Percentiles rank a stretch among this genome's conserved stretches.
Evolutionary conservation across 2,797 vertebrate genomes (phyloP).

Genomic region (Spinibarbus caldwelli): DNA sequence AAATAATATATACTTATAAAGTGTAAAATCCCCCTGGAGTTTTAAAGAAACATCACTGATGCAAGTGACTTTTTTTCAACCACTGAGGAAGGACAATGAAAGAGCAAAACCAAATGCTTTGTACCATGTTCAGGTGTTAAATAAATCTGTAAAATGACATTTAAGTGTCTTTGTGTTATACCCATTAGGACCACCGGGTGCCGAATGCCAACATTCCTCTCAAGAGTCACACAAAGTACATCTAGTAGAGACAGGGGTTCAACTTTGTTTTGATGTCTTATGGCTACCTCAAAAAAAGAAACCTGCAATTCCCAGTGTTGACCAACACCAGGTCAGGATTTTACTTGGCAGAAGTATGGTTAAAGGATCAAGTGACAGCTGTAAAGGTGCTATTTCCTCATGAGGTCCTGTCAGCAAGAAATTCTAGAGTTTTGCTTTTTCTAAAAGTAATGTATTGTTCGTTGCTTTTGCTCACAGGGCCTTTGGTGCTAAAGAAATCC

Average conservation of each 20-base stretch:
- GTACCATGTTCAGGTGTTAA: constrained; percentile 87
- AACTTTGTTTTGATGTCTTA: constrained; percentile 73
- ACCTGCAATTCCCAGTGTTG: constrained; percentile 74
- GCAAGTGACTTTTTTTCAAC: constrained; percentile 80
- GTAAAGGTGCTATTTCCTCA: constrained; percentile 73
- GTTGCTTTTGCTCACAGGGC: constrained; percentile 66
- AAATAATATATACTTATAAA: constrained; percentile 89
- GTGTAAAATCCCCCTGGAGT: constrained; percentile 82
- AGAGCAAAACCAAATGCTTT: constrained; percentile 80
- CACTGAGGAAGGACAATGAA: constrained; percentile 82
- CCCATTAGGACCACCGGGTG: constrained; percentile 64
- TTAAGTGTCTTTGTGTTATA: constrained; percentile 82
- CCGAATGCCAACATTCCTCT: constrained; percentile 63
- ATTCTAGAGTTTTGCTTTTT: constrained; percentile 64
- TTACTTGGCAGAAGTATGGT: constrained; percentile 59
- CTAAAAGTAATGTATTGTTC: constrained; percentile 61
- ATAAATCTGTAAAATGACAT: constrained; percentile 87
- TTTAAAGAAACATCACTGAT: constrained; percentile 67
- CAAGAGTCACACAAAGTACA: constrained; percentile 75
- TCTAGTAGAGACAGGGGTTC: constrained; percentile 77
- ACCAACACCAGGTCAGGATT: constrained; percentile 65
- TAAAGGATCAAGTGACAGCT: constrained; percentile 66
- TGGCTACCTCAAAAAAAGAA: constrained; percentile 72
- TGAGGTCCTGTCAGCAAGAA: constrained; percentile 70
- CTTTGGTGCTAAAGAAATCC: constrained; percentile 79